A percentile compares a stretch with the other conserved stretches of the same genome.
These are phyloP conservation scores for Rambutsinella grinnellia DNA, from an alignment of 2,888 invertebrate genomes.

Conservation along the genomic window DNA sequence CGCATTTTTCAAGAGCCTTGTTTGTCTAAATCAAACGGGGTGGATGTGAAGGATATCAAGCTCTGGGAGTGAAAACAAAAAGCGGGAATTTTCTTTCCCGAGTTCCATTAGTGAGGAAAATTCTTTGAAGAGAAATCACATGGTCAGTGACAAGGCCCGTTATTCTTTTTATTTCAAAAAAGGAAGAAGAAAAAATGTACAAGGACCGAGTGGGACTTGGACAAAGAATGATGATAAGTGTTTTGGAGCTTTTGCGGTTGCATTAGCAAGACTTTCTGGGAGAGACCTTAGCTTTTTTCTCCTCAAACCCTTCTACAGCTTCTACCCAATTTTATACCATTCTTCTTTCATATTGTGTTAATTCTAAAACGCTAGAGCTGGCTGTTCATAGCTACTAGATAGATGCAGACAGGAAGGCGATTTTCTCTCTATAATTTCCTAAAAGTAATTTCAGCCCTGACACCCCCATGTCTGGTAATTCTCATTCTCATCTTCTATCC, in stretches of 20 bases:
- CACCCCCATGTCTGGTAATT: constrained; percentile 54
- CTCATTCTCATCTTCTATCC: constrained; percentile 40
- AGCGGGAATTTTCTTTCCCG: constrained; percentile 1
- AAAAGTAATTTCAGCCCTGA: constrained; percentile 56
- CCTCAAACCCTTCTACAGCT: background rate
- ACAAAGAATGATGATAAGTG: constrained; percentile 54
- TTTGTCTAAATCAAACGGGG: constrained; percentile 38
- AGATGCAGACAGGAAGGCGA: constrained; percentile 29
- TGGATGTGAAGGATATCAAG: constrained; percentile 10
- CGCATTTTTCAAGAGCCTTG: constrained; percentile 27
- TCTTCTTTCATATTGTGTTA: background rate
- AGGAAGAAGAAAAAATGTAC: constrained; percentile 14
- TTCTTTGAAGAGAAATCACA: constrained; percentile 25
- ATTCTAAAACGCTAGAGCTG: too few species aligned
- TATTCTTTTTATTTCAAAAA: constrained; percentile 12
- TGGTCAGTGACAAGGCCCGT: constrained; percentile 46
- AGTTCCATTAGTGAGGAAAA: constrained; percentile 40
- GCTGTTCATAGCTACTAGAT: background rate
- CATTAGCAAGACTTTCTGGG: constrained; percentile 18
- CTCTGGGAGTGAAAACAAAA: constrained; percentile 9
- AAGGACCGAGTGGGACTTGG: constrained; percentile 29
- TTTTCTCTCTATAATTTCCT: constrained; percentile 52
- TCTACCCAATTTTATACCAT: background rate
- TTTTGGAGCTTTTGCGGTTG: constrained; percentile 46
- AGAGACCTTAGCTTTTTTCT: background rate